phyloP scores from a whole-genome alignment of 2,888 invertebrate species.

The Leptura quadrifasciata region DNA sequence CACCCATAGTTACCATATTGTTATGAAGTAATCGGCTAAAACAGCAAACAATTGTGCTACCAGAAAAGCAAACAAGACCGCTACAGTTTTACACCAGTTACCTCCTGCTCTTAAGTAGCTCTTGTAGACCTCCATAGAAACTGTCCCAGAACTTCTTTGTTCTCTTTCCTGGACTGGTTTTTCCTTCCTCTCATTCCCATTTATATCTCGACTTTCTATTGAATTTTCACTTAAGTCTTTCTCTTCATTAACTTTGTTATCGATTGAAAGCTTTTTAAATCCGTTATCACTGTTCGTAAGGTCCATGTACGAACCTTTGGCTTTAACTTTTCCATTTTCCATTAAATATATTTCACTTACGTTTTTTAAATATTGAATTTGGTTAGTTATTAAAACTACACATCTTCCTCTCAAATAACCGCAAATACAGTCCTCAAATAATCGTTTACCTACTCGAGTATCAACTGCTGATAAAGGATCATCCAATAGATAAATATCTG shows the following conservation, averaged over 20 bases:
- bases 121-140: constrained; percentile 76
- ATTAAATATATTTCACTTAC: constrained; percentile 76
- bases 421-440: constrained; percentile 88
- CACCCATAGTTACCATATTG: constrained; percentile 14
- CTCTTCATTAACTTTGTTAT: constrained; percentile 53
- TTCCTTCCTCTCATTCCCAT: constrained; percentile 72
- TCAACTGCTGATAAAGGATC: constrained; percentile 94
- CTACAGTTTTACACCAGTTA: constrained; percentile 74
- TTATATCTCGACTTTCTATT: constrained; percentile 70
- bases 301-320: constrained; percentile 82
- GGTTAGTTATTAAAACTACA: constrained; percentile 84
- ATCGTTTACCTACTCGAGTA: constrained; percentile 88
- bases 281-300: constrained; percentile 83
- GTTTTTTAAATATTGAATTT: constrained; percentile 80
- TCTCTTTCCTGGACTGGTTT: constrained; percentile 75
- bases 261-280: constrained; percentile 79
- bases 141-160: constrained; percentile 78
- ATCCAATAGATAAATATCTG: constrained; percentile 90
- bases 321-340: constrained; percentile 76
- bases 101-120: constrained; percentile 85
- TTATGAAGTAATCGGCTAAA: constrained; percentile 82
- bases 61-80: constrained; percentile 75
- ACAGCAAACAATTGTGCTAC: constrained; percentile 83
- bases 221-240: constrained; percentile 67
- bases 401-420: constrained; percentile 80